Conservation (phyloP, 2,888 invertebrate species). For the Bellardia pandia region DNA sequence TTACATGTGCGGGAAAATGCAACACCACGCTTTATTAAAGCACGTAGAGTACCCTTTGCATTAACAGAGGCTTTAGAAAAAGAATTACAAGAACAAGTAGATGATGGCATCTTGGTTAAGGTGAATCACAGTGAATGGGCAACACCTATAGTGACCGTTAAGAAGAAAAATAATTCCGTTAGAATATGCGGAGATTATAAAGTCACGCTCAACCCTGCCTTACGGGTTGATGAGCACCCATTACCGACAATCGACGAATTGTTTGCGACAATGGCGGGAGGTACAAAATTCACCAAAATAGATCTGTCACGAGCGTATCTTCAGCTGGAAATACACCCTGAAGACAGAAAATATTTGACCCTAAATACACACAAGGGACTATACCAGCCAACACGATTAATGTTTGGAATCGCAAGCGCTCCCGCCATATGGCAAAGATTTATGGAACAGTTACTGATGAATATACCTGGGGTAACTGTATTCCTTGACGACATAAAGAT, state of each 20-base stretch:
- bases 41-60: slow-evolving; percentile 75
- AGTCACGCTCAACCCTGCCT: slow-evolving; percentile 76
- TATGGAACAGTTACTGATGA: slow-evolving; percentile 75
- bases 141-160: slow-evolving; percentile 77
- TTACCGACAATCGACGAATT: slow-evolving; percentile 76
- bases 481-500: slow-evolving; percentile 77
- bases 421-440: slow-evolving; percentile 78
- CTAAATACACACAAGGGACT: slow-evolving; percentile 80
- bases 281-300: slow-evolving; percentile 76
- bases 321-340: slow-evolving; percentile 79
- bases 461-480: slow-evolving; percentile 75
- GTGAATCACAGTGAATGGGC: slow-evolving; percentile 76
- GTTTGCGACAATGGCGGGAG: slow-evolving; percentile 73
- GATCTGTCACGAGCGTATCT: slow-evolving; percentile 80
- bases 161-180: slow-evolving; percentile 75
- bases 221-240: slow-evolving; percentile 76
- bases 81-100: slow-evolving; percentile 72
- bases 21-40: too few relatives aligned
- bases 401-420: slow-evolving; percentile 77
- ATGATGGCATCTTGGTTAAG: slow-evolving; percentile 68
- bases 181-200: slow-evolving; percentile 76
- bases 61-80: slow-evolving; percentile 66
- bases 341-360: slow-evolving; percentile 77
- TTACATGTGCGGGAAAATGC: too few relatives aligned
- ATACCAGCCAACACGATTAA: slow-evolving; percentile 76